phyloP scores from a whole-genome alignment of 2,113 vertebrate species.

The Calcarius ornatus region DNA sequence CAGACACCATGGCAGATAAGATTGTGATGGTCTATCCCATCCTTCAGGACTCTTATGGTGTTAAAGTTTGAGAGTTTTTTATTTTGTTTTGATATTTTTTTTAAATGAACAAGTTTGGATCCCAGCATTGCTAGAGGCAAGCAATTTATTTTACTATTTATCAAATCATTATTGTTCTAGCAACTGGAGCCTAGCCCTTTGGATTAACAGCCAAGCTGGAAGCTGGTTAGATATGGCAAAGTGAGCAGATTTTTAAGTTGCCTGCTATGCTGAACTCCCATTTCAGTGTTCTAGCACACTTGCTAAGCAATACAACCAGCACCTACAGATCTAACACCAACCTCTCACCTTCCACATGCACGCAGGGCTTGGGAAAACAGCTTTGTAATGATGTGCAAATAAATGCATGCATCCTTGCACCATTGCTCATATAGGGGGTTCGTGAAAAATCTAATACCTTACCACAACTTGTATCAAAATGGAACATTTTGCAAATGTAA shows the following conservation, averaged over 20 bases:
- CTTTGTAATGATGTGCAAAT: neutral
- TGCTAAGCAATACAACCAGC: neutral
- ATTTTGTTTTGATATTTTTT: neutral
- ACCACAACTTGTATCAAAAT: slow-evolving; percentile 60
- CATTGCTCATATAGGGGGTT: neutral
- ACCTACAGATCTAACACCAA: neutral
- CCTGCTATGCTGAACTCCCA: neutral
- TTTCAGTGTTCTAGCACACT: neutral
- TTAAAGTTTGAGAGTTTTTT: neutral
- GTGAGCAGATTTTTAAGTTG: neutral
- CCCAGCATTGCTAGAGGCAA: neutral
- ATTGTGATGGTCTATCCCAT: neutral
- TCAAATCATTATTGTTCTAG: neutral
- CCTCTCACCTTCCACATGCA: neutral
- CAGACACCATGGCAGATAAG: neutral
- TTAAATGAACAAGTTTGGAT: neutral
- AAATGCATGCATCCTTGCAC: neutral
- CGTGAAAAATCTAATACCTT: neutral
- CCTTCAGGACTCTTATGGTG: neutral
- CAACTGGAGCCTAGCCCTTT: neutral
- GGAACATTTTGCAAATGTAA: slow-evolving; percentile 59
- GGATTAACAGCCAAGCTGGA: neutral
- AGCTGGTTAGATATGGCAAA: neutral
- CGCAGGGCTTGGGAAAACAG: neutral
- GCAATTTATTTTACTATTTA: neutral